Base-by-base conservation (phyloP, 53 echinoderm and acorn worm species). In the Temnopleurus reevesii region DNA sequence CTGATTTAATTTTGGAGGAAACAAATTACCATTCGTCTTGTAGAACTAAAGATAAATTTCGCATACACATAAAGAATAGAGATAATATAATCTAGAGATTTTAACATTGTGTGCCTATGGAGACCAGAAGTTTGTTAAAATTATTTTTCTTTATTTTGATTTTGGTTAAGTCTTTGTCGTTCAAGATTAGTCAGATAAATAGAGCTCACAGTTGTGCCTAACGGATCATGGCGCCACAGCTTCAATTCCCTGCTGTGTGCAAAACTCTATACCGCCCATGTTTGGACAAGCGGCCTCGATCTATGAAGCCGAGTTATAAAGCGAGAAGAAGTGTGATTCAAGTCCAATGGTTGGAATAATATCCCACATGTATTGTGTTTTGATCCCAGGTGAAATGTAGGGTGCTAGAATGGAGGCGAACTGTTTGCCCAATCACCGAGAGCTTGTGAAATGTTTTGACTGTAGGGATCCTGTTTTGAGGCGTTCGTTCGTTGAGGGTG, bases 181-280 rank as follows among this genome's bases (percentile, higher is more conserved):
- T 59, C 61, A 59, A 61, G 59, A 23, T 83, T 55, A 56, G 53
- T 38, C 36, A 56, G 60, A 60, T 86, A 59, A 86, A 86, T 46
- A 86, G 44, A 45, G 9, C 41, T 13, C 30, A 65, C 88, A 66
- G 88, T 60, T 29, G 27, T 66, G 9, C 28, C 31, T 30, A 87
- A 66, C 45, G 66, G 88, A 87, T 87, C 88, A 87, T 87, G 88
- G 88, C 88, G 88, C 88, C 88, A 66, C 7, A 12, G 36, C 21
- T 49, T 28, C 46, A 47, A 49, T 49, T 30, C 71, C 88, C 88
- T 87, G 88, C 88, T 87, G 88, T 29, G 88, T 49, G 33, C 34
- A 31, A 49, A 87, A 47, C 71, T 33, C 46, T 35, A 87, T 87
- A 65, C 88, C 71, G 35, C 88, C 71, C 71, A 71, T 87, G 71